Base-by-base conservation (phyloP, 2,797 vertebrate species). In the Coreius guichenoti region DNA sequence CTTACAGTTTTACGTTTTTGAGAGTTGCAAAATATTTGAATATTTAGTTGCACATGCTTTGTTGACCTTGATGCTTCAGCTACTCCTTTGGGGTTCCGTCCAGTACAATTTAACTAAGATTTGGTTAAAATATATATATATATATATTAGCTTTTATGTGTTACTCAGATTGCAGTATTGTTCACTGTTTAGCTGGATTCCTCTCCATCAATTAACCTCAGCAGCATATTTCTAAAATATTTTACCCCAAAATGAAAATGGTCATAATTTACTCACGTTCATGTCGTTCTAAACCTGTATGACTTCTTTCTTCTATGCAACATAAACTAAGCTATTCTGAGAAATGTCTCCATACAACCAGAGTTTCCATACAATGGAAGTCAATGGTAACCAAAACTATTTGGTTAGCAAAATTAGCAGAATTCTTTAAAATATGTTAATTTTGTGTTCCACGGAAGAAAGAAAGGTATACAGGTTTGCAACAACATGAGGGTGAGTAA, bases 51-150 rank as follows among this genome's bases (percentile, higher is more conserved):
- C n/a, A 74, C n/a, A 11, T 72, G 80, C 39, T 79, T 63, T 63
- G 54, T 47, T 82, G 39, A 33, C 81, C 69, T 82, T 63, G 26
- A 82, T 47, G 69, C 68, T 82, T 82, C 7, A 70, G 21, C 51
- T 56, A 7, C 58, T 70, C n/a, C 31, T 69, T 4, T 33, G 12
- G 23, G 56, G 33, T 45, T 63, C 36, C 4, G 36, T 79, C 58
- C 16, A 65, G 29, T 45, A 16, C 43, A 29, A 31, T 45, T 74
- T 19, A 73, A 29, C 43, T 47, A 73, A 47, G 36, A 43, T 70
- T n/a, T 70, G 12, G 36, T 43, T 8, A 31, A 73, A 73, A 73
- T 67, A 81, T 56, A 86, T 68, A 74, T 78, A 74, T 67, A 81
- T 56, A 86, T 61, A 74, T 79, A 26, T 26, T 0, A 75, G 54